Base-by-base conservation (phyloP, 2,888 invertebrate genomes). In the Pharmacophagus antenor region DNA sequence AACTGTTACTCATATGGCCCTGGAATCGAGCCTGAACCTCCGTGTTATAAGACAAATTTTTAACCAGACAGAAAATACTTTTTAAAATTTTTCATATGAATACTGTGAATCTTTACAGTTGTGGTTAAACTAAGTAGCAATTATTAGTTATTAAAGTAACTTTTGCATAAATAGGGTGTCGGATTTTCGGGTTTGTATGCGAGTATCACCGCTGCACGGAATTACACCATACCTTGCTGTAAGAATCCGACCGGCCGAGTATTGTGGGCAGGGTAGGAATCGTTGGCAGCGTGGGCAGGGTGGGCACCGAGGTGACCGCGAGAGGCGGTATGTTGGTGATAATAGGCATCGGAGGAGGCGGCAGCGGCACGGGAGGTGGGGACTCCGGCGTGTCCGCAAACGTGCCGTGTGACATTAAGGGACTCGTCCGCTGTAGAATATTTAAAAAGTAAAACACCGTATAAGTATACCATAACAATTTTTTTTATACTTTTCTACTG, bases 321-420 rank as follows among this genome's bases (percentile, higher is more conserved):
- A 59, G 64, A 20, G 58, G 22, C 22, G 62, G 65, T 25, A 62
- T 57, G 48, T 53, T 65, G 10, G 62, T 64, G 23, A 62, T 57
- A 47, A 54, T 66, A 10, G 63, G 61, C 17, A 68, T 63, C 23
- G 64, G 62, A 18, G 69, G 65, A 17, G 69, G 67, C 5, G 68
- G 69, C 52, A 69, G 71, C 15, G 79, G 76, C 47, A 69, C 73
- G 52, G 79, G 84, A 53, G 85, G 85, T 53, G 91, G 92, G 0
- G 91, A 91, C 65, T 87, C 92, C 21, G 88, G 91, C 37, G 88
- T 84, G 63, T 92, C 88, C 18, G 76, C 68, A 66, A 80, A 78
- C 53, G 80, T 68, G 4, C 77, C 70, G 62, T 71, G 75, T 20
- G 22, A 6, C 52, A 41, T n/a, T 15, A 42, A 15, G 7, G 52